A percentile compares a stretch with the other conserved stretches of the same genome.
Conservation (phyloP, 2,888 invertebrate genomes). For the Drosophila algonquin region DNA sequence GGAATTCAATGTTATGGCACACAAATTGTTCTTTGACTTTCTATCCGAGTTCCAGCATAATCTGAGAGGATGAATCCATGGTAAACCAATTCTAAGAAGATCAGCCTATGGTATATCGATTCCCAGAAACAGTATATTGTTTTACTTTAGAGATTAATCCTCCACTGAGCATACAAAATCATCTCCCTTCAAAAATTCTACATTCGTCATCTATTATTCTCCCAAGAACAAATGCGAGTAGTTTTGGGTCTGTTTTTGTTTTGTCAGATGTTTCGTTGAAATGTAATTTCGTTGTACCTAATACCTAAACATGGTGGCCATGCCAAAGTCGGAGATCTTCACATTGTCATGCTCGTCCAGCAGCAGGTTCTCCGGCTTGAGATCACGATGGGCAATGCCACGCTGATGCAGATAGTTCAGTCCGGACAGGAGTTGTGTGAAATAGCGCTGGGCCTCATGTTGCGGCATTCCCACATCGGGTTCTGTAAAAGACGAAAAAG, state of each 20-base stretch:
- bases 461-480: slow-evolving; percentile 96
- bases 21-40: too few species aligned
- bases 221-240: too few species aligned
- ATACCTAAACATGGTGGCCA: slow-evolving; percentile 94
- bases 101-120: too few species aligned
- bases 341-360: slow-evolving; percentile 92
- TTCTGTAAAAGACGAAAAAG: slow-evolving; percentile 86
- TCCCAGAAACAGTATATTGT: too few species aligned
- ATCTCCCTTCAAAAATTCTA: background rate
- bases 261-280: background rate
- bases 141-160: too few species aligned
- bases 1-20: background rate
- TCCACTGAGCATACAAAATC: background rate
- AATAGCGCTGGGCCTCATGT: slow-evolving; percentile 92
- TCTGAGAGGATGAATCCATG: too few species aligned
- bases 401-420: slow-evolving; percentile 94
- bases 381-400: slow-evolving; percentile 96
- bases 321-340: slow-evolving; percentile 98
- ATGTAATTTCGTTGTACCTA: slow-evolving; percentile 78
- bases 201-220: background rate
- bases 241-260: background rate
- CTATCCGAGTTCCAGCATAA: too few species aligned
- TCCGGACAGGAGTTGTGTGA: slow-evolving; percentile 93
- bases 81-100: too few species aligned
- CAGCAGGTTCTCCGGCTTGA: slow-evolving; percentile 98